Percentiles rank a stretch among this genome's conserved stretches.
Evolutionary conservation across 2,888 invertebrate genomes (phyloP).

Genomic region (Patella depressa): DNA sequence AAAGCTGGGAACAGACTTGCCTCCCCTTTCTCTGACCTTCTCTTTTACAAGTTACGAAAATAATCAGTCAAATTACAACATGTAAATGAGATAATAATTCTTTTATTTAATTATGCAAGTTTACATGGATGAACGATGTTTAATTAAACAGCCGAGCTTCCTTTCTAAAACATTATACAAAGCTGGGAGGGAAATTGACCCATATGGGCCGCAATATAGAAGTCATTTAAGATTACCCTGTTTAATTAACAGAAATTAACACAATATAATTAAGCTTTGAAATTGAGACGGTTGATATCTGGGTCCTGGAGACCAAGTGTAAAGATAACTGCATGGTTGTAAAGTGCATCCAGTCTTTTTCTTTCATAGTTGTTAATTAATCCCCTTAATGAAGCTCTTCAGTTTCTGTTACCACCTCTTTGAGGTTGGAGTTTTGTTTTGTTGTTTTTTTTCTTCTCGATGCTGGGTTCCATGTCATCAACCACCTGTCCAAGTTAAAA

Average conservation of each 20-base stretch:
- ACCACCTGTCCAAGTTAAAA: background rate
- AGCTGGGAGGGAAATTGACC: background rate
- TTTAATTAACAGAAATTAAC: conserved; percentile 1
- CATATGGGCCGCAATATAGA: background rate
- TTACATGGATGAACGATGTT: background rate
- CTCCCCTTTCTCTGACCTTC: too few species aligned
- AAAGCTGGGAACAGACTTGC: too few species aligned
- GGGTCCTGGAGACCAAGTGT: background rate
- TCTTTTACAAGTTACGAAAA: too few species aligned
- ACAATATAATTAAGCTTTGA: background rate
- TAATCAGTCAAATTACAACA: too few species aligned
- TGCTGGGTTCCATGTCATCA: background rate
- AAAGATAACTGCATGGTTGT: background rate
- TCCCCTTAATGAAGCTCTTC: background rate
- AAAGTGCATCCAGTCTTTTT: background rate
- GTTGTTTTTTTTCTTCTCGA: background rate
- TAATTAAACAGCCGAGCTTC: background rate
- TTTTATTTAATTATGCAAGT: background rate
- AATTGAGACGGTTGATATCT: background rate
- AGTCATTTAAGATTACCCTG: background rate
- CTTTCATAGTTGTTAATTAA: background rate
- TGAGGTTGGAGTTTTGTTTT: background rate
- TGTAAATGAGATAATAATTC: background rate
- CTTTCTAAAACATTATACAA: background rate
- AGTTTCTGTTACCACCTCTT: too few species aligned